A percentile compares a stretch with the other conserved stretches of the same genome.
phyloP scores from a whole-genome alignment of 1,140 invertebrate species.

The Zaprionus davidi region DNA sequence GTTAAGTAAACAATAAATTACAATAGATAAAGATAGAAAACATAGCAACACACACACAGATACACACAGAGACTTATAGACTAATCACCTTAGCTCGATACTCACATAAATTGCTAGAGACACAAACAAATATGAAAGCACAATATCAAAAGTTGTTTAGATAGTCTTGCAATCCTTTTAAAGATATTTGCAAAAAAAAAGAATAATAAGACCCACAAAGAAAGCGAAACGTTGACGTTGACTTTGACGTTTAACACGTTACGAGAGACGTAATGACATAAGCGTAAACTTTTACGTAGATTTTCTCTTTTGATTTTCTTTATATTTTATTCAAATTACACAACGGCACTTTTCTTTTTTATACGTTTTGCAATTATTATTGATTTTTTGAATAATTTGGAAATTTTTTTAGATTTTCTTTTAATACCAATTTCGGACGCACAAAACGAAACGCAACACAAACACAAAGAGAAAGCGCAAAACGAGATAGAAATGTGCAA shows the following conservation, averaged over 20 bases:
- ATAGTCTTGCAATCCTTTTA: background rate
- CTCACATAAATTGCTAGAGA: slow-evolving; percentile 53
- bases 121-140: slow-evolving; percentile 39
- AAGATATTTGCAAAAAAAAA: slow-evolving; percentile 20
- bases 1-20: background rate
- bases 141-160: slow-evolving; percentile 10
- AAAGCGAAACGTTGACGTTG: slow-evolving; percentile 70
- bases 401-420: slow-evolving; percentile 8
- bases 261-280: slow-evolving; percentile 77
- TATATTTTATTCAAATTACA: slow-evolving; percentile 37
- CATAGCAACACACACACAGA: background rate
- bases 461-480: slow-evolving; percentile 49
- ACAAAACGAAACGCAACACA: slow-evolving; percentile 69
- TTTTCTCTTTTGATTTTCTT: slow-evolving; percentile 12
- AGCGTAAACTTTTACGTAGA: slow-evolving; percentile 59
- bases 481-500: slow-evolving; percentile 49
- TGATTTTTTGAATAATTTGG: slow-evolving; percentile 10
- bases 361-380: slow-evolving; percentile 26
- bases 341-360: slow-evolving; percentile 56
- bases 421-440: slow-evolving; percentile 51
- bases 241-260: slow-evolving; percentile 57
- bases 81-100: slow-evolving; percentile 50
- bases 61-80: slow-evolving; percentile 36
- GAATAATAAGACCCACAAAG: slow-evolving; percentile 58
- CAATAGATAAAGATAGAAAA: background rate